Conservation (phyloP, 2,888 invertebrate species). For the Blomia tropicalis region DNA sequence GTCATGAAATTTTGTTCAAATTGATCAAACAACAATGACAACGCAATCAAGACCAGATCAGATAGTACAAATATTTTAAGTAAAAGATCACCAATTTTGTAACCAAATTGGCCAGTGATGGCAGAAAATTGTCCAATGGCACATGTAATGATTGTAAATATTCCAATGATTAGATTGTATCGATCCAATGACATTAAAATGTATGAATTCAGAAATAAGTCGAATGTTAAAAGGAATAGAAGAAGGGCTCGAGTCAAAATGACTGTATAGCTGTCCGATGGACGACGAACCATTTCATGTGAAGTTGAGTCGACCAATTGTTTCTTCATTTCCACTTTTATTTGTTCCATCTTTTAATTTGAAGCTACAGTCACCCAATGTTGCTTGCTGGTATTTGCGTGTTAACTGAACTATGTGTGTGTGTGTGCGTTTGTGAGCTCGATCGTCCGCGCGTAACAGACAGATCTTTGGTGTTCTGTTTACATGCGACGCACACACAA, state of each 20-base stretch:
- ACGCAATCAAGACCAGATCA: background rate
- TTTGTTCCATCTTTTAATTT: background rate
- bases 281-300: background rate
- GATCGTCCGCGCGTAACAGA: too few relatives aligned
- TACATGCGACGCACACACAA: too few relatives aligned
- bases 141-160: conserved; percentile 4
- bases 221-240: conserved; percentile 16
- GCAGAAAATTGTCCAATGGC: conserved; percentile 18
- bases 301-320: background rate
- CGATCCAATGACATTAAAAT: conserved; percentile 22
- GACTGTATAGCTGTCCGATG: background rate
- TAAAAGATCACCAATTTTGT: background rate
- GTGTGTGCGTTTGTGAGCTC: too few relatives aligned
- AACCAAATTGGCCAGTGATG: conserved; percentile 22
- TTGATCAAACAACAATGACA: background rate
- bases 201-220: conserved; percentile 21
- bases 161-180: conserved; percentile 1
- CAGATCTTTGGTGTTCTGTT: too few relatives aligned
- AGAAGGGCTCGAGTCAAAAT: conserved; percentile 16
- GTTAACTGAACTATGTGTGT: too few relatives aligned
- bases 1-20: conserved; percentile 9
- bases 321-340: conserved; percentile 2
- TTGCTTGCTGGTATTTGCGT: too few relatives aligned
- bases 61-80: background rate
- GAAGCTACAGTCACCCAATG: too few relatives aligned